These are phyloP conservation scores for Andrena camellia DNA, from an alignment of 2,888 invertebrate genomes.

Conservation along the genomic window DNA sequence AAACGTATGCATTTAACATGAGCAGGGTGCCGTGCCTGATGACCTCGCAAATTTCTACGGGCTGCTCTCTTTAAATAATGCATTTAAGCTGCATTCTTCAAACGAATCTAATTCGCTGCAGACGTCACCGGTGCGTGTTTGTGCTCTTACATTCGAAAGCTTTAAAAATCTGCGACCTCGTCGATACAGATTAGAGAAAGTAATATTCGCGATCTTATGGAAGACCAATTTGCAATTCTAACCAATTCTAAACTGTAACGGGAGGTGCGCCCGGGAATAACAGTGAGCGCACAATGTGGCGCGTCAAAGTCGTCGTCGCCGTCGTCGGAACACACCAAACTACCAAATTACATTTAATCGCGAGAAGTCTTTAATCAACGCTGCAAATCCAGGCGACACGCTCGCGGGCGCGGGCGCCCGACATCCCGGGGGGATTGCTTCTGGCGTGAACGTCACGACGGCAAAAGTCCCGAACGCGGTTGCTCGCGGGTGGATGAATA, in stretches of 20 bases:
- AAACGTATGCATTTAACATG: conserved; percentile 46
- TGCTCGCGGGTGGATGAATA: conserved; percentile 58
- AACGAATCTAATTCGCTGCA: too few species aligned
- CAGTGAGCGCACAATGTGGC: background rate
- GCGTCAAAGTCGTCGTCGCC: conserved; percentile 25
- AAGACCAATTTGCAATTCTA: background rate
- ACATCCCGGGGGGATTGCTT: conserved; percentile 52
- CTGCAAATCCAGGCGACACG: conserved; percentile 34
- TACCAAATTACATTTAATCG: conserved; percentile 55
- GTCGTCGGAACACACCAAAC: conserved; percentile 25
- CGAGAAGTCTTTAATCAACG: conserved; percentile 59
- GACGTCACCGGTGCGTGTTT: too few species aligned
- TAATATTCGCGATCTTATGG: background rate
- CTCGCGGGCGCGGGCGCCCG: conserved; percentile 24
- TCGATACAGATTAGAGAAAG: too few species aligned
- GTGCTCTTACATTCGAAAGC: too few species aligned
- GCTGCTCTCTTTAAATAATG: too few species aligned
- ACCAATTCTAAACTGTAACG: background rate
- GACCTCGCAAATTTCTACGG: background rate
- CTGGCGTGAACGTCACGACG: conserved; percentile 20
- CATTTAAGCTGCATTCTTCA: too few species aligned
- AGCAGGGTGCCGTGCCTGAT: background rate
- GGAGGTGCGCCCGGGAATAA: conserved; percentile 3
- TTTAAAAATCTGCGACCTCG: too few species aligned
- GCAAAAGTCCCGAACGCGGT: conserved; percentile 47